Conservation (phyloP, 2,797 vertebrate genomes). For the Helarctos malayanus region DNA sequence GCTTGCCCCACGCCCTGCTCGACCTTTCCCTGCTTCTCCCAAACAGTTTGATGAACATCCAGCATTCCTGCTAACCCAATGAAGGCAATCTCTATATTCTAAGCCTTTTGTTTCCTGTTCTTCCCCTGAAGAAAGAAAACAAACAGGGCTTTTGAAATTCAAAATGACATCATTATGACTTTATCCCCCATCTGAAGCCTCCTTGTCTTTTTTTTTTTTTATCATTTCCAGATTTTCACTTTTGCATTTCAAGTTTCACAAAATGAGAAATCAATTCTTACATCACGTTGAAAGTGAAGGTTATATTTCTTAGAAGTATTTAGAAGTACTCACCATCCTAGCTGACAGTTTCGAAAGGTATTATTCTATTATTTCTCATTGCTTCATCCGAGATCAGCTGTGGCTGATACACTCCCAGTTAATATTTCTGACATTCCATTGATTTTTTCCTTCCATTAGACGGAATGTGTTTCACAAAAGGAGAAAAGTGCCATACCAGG, state of each 20-base stretch:
- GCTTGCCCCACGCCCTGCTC: neutral
- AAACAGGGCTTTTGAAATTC: constrained; percentile 19
- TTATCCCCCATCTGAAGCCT: constrained; percentile 22
- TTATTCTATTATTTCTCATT: constrained; percentile 19
- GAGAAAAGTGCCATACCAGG: neutral
- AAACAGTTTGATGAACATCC: neutral
- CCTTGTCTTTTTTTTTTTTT: neutral
- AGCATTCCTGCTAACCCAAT: neutral
- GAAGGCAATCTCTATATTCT: neutral
- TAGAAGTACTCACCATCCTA: neutral
- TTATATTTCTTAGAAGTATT: constrained; percentile 44
- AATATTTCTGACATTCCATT: constrained; percentile 54
- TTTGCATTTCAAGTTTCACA: constrained; percentile 55
- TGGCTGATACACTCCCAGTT: neutral
- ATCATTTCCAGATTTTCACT: constrained; percentile 27
- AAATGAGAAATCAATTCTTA: constrained; percentile 36
- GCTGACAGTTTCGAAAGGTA: constrained; percentile 48
- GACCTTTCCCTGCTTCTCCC: neutral
- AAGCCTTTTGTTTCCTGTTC: constrained; percentile 30
- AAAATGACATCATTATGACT: constrained; percentile 7
- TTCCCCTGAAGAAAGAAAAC: neutral
- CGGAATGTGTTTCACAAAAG: constrained; percentile 24
- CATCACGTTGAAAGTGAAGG: neutral
- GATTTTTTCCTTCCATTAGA: constrained; percentile 4
- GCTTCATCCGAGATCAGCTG: constrained; percentile 17